These are phyloP conservation scores for Adelges cooleyi DNA, from an alignment of 1,140 invertebrate genomes.

Conservation along the genomic window DNA sequence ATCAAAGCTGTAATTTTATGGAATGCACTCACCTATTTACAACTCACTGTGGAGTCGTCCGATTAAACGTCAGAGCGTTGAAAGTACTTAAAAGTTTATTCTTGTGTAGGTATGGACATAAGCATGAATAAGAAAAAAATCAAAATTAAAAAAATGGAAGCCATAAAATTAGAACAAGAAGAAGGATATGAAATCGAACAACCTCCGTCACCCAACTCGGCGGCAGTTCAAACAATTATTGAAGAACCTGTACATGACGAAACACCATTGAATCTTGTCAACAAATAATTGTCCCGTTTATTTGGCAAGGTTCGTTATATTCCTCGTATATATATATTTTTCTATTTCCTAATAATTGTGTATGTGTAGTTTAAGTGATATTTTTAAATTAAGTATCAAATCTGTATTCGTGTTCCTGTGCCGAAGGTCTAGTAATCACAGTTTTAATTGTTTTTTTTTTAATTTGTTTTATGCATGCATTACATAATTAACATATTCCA, in stretches of 20 bases:
- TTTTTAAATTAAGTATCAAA: neutral
- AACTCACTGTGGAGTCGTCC: slow-evolving; percentile 12
- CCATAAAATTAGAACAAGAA: neutral
- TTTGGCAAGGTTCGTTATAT: neutral
- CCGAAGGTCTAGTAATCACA: neutral
- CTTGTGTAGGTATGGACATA: slow-evolving; percentile 24
- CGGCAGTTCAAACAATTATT: slow-evolving; percentile 7
- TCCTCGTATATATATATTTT: neutral
- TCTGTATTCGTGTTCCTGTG: neutral
- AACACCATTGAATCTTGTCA: slow-evolving; percentile 12
- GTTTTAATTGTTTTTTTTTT: no score
- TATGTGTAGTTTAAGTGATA: neutral
- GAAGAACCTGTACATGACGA: slow-evolving; percentile 2
- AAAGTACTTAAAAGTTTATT: slow-evolving; percentile 28
- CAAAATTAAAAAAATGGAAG: slow-evolving; percentile 23
- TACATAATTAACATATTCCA: neutral
- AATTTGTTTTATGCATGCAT: neutral
- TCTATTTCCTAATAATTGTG: slow-evolving; percentile 6
- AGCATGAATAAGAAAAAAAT: slow-evolving; percentile 27
- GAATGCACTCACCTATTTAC: neutral
- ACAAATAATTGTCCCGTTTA: neutral
- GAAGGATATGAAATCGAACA: slow-evolving; percentile 11
- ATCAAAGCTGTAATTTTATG: neutral
- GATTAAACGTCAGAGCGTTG: neutral
- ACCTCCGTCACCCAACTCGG: slow-evolving; percentile 6